phyloP scores from a whole-genome alignment of 2,888 invertebrate genomes.

The Dioctria linearis region DNA sequence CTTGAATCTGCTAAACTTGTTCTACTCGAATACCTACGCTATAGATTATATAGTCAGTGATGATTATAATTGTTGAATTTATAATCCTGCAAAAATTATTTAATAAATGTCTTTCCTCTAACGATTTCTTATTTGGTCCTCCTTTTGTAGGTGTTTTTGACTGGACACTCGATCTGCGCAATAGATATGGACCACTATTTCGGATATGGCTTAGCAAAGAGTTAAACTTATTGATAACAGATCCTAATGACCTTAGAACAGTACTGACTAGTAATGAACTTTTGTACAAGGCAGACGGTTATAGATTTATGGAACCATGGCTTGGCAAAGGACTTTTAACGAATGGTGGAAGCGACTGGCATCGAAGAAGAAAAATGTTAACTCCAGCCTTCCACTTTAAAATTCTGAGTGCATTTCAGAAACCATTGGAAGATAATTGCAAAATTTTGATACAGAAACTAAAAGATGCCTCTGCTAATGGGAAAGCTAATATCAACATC shows the following conservation, averaged over 20 bases:
- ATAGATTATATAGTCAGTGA: too few relatives aligned
- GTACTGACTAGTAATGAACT: constrained; percentile 65
- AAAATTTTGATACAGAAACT: constrained; percentile 72
- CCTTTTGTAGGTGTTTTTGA: constrained; percentile 64
- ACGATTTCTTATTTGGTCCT: too few relatives aligned
- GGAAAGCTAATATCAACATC: constrained; percentile 73
- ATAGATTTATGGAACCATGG: constrained; percentile 65
- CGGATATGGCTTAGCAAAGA: constrained; percentile 69
- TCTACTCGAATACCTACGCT: too few relatives aligned
- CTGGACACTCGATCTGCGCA: constrained; percentile 65
- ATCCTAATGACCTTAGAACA: constrained; percentile 66
- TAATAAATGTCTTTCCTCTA: too few relatives aligned
- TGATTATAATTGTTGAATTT: too few relatives aligned
- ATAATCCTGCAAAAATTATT: too few relatives aligned
- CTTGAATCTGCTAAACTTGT: too few relatives aligned
- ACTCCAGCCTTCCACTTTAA: constrained; percentile 88
- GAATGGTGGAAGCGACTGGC: constrained; percentile 75
- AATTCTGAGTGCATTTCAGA: constrained; percentile 81
- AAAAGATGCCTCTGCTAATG: constrained; percentile 68
- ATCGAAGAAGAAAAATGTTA: constrained; percentile 78
- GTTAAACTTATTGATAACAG: constrained; percentile 65
- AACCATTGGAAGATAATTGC: constrained; percentile 79
- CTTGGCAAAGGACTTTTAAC: constrained; percentile 67
- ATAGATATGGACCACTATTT: constrained; percentile 65
- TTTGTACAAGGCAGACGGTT: constrained; percentile 65